Evolutionary conservation across 1,140 invertebrate genomes (phyloP).

Genomic region (Alviniconcha marisindica): DNA sequence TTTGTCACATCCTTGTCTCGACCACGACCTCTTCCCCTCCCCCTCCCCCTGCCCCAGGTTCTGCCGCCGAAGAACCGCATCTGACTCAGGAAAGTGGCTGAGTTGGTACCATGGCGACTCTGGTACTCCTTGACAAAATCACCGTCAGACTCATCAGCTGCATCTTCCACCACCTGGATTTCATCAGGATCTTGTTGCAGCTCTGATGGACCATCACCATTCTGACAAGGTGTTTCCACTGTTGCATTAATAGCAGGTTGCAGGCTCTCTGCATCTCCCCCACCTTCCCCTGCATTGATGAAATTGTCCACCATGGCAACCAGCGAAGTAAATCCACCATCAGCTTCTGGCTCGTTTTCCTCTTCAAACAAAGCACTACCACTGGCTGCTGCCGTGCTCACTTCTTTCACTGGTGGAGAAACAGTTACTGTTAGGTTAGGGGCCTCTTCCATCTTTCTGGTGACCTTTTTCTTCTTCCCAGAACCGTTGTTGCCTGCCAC

Average conservation of each 20-base stretch:
- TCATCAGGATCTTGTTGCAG: not conserved
- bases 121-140: not conserved
- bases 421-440: too few species aligned
- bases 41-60: conserved; percentile 5
- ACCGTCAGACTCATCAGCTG: not conserved
- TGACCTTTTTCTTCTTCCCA: not conserved
- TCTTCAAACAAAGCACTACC: not conserved
- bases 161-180: not conserved
- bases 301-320: not conserved
- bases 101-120: not conserved
- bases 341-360: not conserved
- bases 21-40: conserved; percentile 7
- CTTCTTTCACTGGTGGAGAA: not conserved
- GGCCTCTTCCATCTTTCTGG: not conserved
- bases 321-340: not conserved
- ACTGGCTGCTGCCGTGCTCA: too few species aligned
- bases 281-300: not conserved
- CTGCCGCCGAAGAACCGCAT: conserved; percentile 6
- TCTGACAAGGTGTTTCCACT: not conserved
- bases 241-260: not conserved
- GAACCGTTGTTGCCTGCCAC: not conserved
- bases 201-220: not conserved
- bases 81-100: conserved; percentile 10
- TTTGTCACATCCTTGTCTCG: not conserved
- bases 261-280: not conserved